Base-by-base conservation (phyloP, 2,888 invertebrate species). In the Chesias legatella region DNA sequence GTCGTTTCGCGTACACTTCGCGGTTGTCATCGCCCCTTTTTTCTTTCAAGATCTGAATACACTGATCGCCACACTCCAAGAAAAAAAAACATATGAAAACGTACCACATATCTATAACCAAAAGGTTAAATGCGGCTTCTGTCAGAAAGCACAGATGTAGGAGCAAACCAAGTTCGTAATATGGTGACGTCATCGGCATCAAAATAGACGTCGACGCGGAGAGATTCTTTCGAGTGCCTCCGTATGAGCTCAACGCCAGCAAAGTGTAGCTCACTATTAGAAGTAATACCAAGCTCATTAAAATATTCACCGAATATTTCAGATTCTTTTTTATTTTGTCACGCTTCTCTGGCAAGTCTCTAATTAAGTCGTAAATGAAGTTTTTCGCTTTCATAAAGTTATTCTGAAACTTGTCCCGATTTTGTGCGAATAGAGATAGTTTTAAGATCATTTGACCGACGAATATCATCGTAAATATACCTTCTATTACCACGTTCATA, bases 121-220 rank as follows among this genome's bases (percentile, higher is more conserved):
- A 48, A 6, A 71, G 58, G 0, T 65, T 64, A 5, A 66, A 62
- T 0, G 65, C 43, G 9, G 71, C 57, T 40, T 69, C 56, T 4
- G 66, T 50, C 8, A 83, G 43, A 43, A 64, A 79, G 4, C 73
- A 43, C 0, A 58, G 51, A 35, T 84, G 83, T 0, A 81, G 33
- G 0, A 68, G 21, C 47, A 75, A 67, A 0, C 71, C 68, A 0
- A 82, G 34, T 53, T 83, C 81, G 21, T 70, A 73, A 32, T 65
- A 80, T 0, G 84, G 82, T 1, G 66, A 51, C 0, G 60, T 60
- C 73, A 79, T 73, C 0, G 83, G 76, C 73, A 82, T 66, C 0
- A 84, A 53, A 5, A 60, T 74, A 0, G 63, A 51, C 0, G 82
- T 81, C 0, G 79, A 67, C 26, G 60, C 60, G 0, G 80, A 81